phyloP scores from a whole-genome alignment of 2,888 invertebrate genomes.

The Drosophila mimetica region DNA sequence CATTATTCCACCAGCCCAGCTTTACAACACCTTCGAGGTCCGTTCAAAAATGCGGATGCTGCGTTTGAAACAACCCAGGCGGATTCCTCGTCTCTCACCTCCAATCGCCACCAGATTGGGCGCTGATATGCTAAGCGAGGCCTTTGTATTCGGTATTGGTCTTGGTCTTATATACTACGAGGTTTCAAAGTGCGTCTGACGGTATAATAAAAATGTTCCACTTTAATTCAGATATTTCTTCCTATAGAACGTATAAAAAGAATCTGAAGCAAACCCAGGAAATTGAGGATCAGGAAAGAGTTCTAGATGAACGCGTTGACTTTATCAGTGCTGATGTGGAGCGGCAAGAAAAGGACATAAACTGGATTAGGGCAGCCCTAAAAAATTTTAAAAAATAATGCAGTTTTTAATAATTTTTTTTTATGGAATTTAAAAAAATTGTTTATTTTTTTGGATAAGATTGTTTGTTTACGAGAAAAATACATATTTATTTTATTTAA shows the following conservation, averaged over 20 bases:
- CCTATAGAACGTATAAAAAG: conserved; percentile 45
- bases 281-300: background rate
- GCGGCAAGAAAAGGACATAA: conserved; percentile 11
- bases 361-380: conserved; percentile 1
- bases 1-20: conserved; percentile 57
- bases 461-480: background rate
- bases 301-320: conserved; percentile 31
- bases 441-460: background rate
- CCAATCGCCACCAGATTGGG: conserved; percentile 48
- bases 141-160: conserved; percentile 39
- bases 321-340: conserved; percentile 47
- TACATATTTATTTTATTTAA: too few species aligned
- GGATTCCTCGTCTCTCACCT: conserved; percentile 35
- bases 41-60: conserved; percentile 53
- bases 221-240: background rate
- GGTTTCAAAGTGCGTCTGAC: conserved; percentile 31
- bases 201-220: too few species aligned
- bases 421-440: background rate
- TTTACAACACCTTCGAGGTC: conserved; percentile 42
- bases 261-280: conserved; percentile 24
- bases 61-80: conserved; percentile 51
- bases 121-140: conserved; percentile 48
- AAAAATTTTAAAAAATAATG: background rate
- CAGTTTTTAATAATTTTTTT: background rate
- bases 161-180: conserved; percentile 42